phyloP scores from a whole-genome alignment of 2,888 invertebrate genomes.

The Ormyrus nitidulus region DNA sequence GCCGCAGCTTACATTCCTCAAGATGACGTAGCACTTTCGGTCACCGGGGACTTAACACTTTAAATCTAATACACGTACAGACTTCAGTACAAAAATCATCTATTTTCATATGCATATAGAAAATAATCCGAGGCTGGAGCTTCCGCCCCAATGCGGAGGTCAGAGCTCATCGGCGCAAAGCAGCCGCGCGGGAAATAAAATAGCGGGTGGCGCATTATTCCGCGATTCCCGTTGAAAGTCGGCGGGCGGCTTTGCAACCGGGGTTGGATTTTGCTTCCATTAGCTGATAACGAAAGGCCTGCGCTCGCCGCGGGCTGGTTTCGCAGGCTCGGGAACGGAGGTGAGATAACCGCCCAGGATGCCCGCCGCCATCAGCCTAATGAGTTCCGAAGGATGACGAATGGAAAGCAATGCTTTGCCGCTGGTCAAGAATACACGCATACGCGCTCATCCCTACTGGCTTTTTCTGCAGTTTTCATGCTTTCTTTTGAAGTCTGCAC shows the following conservation, averaged over 20 bases:
- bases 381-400: conserved; percentile 64
- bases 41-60: conserved; percentile 11
- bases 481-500: neutral
- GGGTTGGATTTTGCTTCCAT: conserved; percentile 66
- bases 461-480: neutral
- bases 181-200: conserved; percentile 26
- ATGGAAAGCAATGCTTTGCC: conserved; percentile 55
- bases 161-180: neutral
- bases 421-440: conserved; percentile 55
- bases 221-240: conserved; percentile 57
- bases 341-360: conserved; percentile 58
- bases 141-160: neutral
- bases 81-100: neutral
- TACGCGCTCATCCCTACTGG: neutral
- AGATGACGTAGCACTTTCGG: conserved; percentile 32
- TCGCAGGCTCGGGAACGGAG: conserved; percentile 12
- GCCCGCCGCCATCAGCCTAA: conserved; percentile 66
- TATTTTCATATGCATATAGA: neutral
- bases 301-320: conserved; percentile 51
- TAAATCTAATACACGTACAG: neutral
- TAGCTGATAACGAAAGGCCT: conserved; percentile 66
- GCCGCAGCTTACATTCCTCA: conserved; percentile 26
- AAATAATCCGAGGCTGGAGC: conserved; percentile 17
- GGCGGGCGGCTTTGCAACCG: neutral
- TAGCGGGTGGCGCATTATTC: conserved; percentile 55